Percentiles rank a stretch among this genome's conserved stretches.
Conservation (phyloP, 1,140 invertebrate species). For the Anoplophora glabripennis region DNA sequence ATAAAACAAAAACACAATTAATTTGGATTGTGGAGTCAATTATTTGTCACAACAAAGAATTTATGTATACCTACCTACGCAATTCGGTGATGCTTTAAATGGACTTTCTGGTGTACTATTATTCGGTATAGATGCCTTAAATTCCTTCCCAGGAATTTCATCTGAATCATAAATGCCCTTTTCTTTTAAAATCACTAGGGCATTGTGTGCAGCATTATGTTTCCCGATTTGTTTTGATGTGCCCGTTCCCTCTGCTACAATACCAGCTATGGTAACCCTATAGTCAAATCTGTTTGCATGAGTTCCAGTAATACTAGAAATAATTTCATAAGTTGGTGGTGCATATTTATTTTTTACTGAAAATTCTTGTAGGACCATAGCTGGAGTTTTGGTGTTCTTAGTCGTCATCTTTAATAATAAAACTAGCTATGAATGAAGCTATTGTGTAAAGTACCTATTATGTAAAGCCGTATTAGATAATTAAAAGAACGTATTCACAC, state of each 20-base stretch:
- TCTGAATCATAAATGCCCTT: conserved; percentile 30
- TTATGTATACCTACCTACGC: conserved; percentile 22
- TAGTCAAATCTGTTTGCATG: conserved; percentile 72
- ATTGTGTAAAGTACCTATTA: too few relatives aligned
- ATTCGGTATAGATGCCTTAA: conserved; percentile 18
- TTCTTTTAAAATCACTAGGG: conserved; percentile 31
- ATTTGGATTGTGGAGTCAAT: too few relatives aligned
- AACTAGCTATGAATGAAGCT: too few relatives aligned
- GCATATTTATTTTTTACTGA: conserved; percentile 57
- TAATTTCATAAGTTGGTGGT: conserved; percentile 62
- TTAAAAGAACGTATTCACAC: too few relatives aligned
- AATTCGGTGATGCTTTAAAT: conserved; percentile 61
- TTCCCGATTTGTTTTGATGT: conserved; percentile 42
- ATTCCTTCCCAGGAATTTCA: conserved; percentile 23
- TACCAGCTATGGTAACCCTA: conserved; percentile 51
- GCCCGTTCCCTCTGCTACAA: conserved; percentile 51
- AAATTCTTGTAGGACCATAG: conserved; percentile 71
- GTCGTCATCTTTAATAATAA: conserved; percentile 12
- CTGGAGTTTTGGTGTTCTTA: conserved; percentile 60
- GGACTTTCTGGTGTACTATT: conserved; percentile 53
- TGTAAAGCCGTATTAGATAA: too few relatives aligned
- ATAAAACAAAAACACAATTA: too few relatives aligned
- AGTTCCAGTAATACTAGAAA: conserved; percentile 59
- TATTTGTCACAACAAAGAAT: too few relatives aligned
- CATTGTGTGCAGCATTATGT: conserved; percentile 39